Evolutionary conservation across 92 coral and sea anemone genomes (phyloP), one percentile per base, ranked within the genome.

Genomic region (Palythoa heliodiscus): DNA sequence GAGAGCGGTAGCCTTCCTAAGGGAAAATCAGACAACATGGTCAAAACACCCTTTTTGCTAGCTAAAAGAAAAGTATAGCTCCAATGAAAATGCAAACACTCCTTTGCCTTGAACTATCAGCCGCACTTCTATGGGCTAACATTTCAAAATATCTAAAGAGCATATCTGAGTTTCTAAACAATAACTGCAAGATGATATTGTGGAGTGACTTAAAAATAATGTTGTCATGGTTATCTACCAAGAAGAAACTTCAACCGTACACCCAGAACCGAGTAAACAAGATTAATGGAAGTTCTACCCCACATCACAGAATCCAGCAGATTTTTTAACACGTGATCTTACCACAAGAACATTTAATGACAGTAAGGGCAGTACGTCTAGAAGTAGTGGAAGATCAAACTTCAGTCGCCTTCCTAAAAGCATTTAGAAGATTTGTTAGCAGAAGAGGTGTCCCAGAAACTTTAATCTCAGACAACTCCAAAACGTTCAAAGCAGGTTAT

Each of bases 1-100:
- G 86, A 83, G 91, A 37, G 87, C 91, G 73, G 87, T 88, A 2
- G 91, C 91, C 0, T 90, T 87, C 80, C 73, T 88, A 91, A 80
- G 67, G 88, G 88, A 71, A 71, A 29, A 24, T 77, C 88, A 4
- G 66, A 48, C 0, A 57, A 52, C 10, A 73, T 52, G 50, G 66
- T 29, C 38, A 11, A 29, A 67, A 87, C 81, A 37, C 52, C 82
- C 5, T 87, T 87, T 43, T 53, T 79, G 9, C 73, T 66, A 58
- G 87, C 91, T 15, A 87, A 87, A 87, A 83, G 78, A 71, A 29
- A 29, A 29, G 35, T 29, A n/a, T 87, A 4, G 91, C 91, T 70
- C 91, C 89, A 10, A 52, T 87, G 4, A 83, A 71, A 84, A 43
- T 84, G 9, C 86, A 70, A 40, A 77, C 90, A 5, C 84, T 90